Percentiles rank a stretch among this genome's conserved stretches.
These are phyloP conservation scores for Nixonia krombeini DNA, from an alignment of 1,140 invertebrate species.

Conservation along the genomic window DNA sequence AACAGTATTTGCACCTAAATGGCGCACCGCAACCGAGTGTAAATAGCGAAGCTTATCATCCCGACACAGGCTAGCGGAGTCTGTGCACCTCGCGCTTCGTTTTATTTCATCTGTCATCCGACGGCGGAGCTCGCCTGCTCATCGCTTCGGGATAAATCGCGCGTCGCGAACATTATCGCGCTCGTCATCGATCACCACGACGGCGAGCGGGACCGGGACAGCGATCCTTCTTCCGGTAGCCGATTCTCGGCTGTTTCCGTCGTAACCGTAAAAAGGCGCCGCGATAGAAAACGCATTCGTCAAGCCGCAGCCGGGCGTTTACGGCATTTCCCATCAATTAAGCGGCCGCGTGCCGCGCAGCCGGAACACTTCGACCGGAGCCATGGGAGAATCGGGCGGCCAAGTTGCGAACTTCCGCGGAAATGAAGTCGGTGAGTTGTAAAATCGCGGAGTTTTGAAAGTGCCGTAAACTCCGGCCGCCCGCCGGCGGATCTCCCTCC, in stretches of 20 bases:
- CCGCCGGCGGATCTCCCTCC: conserved; percentile 8
- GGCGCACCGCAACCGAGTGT: background rate
- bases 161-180: conserved; percentile 44
- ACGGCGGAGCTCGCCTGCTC: background rate
- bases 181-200: conserved; percentile 51
- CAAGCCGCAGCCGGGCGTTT: too few species aligned
- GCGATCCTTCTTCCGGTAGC: too few species aligned
- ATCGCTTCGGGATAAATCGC: conserved; percentile 37
- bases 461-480: conserved; percentile 41
- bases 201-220: background rate
- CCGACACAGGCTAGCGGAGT: conserved; percentile 27
- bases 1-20: conserved; percentile 1
- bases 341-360: background rate
- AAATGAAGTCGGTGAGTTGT: conserved; percentile 58
- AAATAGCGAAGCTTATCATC: conserved; percentile 48
- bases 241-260: too few species aligned
- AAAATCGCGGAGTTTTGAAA: conserved; percentile 56
- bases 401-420: conserved; percentile 31
- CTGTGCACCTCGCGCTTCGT: conserved; percentile 5
- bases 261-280: too few species aligned
- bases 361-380: conserved; percentile 12
- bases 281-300: too few species aligned
- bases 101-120: conserved; percentile 53
- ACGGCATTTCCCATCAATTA: conserved; percentile 8
- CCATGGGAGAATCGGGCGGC: conserved; percentile 15